Evolutionary conservation across 2,797 vertebrate species (phyloP).

Genomic region (Melanotaenia nigrans): DNA sequence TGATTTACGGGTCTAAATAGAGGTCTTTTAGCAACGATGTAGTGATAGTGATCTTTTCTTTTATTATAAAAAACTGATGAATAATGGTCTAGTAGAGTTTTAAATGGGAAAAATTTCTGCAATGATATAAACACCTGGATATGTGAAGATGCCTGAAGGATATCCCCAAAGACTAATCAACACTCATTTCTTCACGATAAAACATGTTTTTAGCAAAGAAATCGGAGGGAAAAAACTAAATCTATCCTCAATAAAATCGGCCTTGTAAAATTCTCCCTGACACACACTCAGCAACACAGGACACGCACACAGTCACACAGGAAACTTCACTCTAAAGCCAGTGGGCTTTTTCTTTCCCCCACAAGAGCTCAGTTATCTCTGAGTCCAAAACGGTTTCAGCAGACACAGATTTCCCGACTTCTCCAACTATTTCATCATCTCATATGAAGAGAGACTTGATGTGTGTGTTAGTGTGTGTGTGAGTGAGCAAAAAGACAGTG

Average conservation of each 20-base stretch:
- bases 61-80: no score
- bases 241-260: constrained; percentile 43
- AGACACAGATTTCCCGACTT: constrained; percentile 86
- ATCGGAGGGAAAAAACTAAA: not conserved
- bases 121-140: not conserved
- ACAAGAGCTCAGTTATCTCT: constrained; percentile 75
- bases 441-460: constrained; percentile 55
- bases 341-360: constrained; percentile 63
- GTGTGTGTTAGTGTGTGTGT: constrained; percentile 15
- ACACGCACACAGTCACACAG: constrained; percentile 59
- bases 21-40: no score
- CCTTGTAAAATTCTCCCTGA: constrained; percentile 2
- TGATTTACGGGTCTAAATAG: no score
- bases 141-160: not conserved
- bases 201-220: constrained; percentile 27
- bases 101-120: not conserved
- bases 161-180: not conserved
- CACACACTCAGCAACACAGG: constrained; percentile 29
- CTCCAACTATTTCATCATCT: constrained; percentile 87
- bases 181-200: constrained; percentile 2
- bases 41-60: no score
- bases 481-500: constrained; percentile 6
- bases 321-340: constrained; percentile 67
- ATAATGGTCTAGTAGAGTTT: no score
- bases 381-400: constrained; percentile 78